These are phyloP conservation scores for Pangasius mekongensis DNA, from an alignment of 2,797 vertebrate genomes.

Conservation along the genomic window DNA sequence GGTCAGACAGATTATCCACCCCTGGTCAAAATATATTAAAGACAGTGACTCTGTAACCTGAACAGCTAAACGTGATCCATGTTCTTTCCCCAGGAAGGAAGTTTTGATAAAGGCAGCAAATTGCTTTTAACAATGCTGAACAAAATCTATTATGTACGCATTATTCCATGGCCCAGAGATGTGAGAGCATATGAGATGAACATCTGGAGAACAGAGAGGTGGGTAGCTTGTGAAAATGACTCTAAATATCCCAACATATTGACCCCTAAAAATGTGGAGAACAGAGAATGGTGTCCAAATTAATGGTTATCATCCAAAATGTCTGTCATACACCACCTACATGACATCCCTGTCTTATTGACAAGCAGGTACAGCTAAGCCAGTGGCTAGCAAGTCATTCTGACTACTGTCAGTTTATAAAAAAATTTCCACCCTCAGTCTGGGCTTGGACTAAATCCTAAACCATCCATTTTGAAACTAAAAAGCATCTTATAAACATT, in stretches of 20 bases:
- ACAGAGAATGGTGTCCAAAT: not conserved
- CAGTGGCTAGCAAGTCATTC: not conserved
- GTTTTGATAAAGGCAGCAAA: not conserved
- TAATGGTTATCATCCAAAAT: not conserved
- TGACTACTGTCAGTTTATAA: not conserved
- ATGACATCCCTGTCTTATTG: not conserved
- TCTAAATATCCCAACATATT: not conserved
- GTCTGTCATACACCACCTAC: not conserved
- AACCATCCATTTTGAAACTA: not conserved
- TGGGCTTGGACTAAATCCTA: not conserved
- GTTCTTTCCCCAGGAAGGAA: not conserved
- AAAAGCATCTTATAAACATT: not conserved
- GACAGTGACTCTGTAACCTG: not conserved
- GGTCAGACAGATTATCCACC: not conserved
- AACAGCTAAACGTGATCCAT: not conserved
- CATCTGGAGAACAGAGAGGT: not conserved
- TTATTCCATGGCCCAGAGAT: not conserved
- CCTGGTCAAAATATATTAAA: not conserved
- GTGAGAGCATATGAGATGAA: not conserved
- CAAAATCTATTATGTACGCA: not conserved
- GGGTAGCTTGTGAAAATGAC: not conserved
- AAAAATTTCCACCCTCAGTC: not conserved
- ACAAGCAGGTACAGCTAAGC: not conserved
- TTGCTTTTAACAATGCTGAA: not conserved
- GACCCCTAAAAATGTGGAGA: not conserved